A percentile compares a stretch with the other conserved stretches of the same genome.
Conservation (phyloP, 37 sponge, comb jelly and placozoan genomes). For the Ephydatia muelleri region DNA sequence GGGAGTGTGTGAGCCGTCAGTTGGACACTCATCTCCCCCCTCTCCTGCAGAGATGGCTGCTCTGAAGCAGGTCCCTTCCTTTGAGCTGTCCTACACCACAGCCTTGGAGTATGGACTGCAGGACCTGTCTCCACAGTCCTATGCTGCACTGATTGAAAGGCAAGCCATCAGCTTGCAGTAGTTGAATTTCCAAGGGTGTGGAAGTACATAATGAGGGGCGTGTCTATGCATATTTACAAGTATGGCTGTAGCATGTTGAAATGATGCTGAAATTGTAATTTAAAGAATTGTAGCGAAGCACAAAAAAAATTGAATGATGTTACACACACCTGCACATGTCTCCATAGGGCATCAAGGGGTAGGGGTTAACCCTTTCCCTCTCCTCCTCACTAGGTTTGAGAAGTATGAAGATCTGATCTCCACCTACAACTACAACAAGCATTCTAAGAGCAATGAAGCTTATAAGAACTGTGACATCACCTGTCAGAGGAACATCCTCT, state of each 20-base stretch:
- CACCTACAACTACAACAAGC: constrained; percentile 46
- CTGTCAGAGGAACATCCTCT: constrained; percentile 28
- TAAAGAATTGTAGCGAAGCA: neutral
- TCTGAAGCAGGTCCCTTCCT: constrained; percentile 21
- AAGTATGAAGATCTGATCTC: constrained; percentile 10
- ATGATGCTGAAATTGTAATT: too few relatives aligned
- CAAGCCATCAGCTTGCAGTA: neutral
- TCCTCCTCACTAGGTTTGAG: constrained; percentile 25
- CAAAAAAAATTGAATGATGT: neutral
- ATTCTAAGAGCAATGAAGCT: constrained; percentile 5
- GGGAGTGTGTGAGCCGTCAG: too few relatives aligned
- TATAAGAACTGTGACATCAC: constrained; percentile 29
- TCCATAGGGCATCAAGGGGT: neutral
- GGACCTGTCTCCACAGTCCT: constrained; percentile 67
- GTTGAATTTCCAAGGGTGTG: neutral
- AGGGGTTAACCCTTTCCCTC: neutral
- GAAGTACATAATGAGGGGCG: neutral
- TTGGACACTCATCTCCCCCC: too few relatives aligned
- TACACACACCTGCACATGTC: neutral
- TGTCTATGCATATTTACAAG: neutral
- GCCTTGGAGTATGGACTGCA: constrained; percentile 44
- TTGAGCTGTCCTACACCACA: constrained; percentile 62
- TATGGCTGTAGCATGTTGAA: too few relatives aligned
- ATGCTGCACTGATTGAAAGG: constrained; percentile 44
- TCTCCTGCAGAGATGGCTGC: constrained; percentile 18